A percentile compares a stretch with the other conserved stretches of the same genome.
Conservation (phyloP, 2,888 invertebrate genomes). For the Callyntrura sp. region DNA sequence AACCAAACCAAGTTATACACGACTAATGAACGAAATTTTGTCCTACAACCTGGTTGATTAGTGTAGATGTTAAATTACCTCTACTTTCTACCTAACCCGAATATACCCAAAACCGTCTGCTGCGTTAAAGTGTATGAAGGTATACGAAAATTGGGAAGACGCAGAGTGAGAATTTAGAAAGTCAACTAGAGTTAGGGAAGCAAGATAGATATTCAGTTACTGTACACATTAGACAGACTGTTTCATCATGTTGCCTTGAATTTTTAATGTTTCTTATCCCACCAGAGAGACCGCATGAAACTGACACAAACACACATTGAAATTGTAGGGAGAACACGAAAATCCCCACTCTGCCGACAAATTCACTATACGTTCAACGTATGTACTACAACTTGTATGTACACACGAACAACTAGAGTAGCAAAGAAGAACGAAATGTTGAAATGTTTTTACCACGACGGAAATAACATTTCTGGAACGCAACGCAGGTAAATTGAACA, state of each 20-base stretch:
- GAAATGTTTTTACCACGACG: background rate
- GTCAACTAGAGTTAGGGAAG: no score
- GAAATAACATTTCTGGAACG: slow-evolving; percentile 9
- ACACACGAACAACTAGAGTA: no score
- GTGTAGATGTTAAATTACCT: no score
- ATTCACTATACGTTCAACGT: background rate
- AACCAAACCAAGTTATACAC: no score
- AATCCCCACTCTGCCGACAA: background rate
- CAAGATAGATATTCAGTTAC: no score
- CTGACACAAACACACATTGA: background rate
- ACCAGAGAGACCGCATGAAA: slow-evolving; percentile 9
- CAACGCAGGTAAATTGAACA: background rate
- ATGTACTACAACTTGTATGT: background rate
- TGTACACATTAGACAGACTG: background rate
- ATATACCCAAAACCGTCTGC: no score
- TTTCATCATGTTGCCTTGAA: slow-evolving; percentile 23
- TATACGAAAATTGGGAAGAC: no score
- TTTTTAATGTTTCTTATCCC: slow-evolving; percentile 23
- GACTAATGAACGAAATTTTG: no score
- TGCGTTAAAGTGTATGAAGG: no score
- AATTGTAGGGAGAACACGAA: background rate
- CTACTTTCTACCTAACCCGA: no score
- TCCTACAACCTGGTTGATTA: no score
- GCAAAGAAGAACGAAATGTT: background rate
- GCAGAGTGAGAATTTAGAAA: no score